Percentiles rank a stretch among this genome's conserved stretches.
Evolutionary conservation across 2,888 invertebrate species (phyloP).

Genomic region (Diplazon laetatorius): DNA sequence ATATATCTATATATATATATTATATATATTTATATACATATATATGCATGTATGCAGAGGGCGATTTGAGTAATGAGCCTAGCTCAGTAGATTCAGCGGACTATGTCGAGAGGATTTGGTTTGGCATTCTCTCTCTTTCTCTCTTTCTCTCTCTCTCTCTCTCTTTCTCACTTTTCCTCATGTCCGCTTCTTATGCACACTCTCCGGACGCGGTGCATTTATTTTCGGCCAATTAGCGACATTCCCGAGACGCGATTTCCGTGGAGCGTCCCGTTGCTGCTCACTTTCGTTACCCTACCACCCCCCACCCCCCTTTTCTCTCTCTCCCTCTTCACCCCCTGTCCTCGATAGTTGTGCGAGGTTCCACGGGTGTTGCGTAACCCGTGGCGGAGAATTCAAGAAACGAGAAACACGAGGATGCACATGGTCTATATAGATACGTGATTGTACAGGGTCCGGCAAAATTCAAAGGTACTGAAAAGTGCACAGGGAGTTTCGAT

Average conservation of each 20-base stretch:
- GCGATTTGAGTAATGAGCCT: slow-evolving; percentile 53
- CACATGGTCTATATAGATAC: too few relatives aligned
- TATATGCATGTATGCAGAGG: slow-evolving; percentile 58
- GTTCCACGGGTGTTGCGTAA: neutral
- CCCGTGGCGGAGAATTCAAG: slow-evolving; percentile 21
- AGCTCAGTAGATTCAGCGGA: slow-evolving; percentile 45
- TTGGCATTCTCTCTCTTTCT: neutral
- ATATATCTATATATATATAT: too few relatives aligned
- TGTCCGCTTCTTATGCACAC: too few relatives aligned
- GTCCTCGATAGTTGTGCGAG: too few relatives aligned
- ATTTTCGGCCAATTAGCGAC: slow-evolving; percentile 80
- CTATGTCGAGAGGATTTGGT: slow-evolving; percentile 59
- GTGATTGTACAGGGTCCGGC: too few relatives aligned
- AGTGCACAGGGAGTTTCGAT: too few relatives aligned
- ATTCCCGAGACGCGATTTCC: slow-evolving; percentile 72
- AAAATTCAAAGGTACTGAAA: too few relatives aligned
- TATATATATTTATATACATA: too few relatives aligned
- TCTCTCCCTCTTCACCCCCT: slow-evolving; percentile 2
- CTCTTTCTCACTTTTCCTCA: too few relatives aligned
- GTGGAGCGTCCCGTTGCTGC: too few relatives aligned
- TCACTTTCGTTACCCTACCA: too few relatives aligned
- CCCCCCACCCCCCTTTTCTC: neutral
- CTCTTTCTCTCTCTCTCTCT: neutral
- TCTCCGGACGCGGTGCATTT: slow-evolving; percentile 73
- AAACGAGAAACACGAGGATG: slow-evolving; percentile 10